Base-by-base conservation (phyloP, 1,140 invertebrate genomes). In the Drosophila chauvacae region DNA sequence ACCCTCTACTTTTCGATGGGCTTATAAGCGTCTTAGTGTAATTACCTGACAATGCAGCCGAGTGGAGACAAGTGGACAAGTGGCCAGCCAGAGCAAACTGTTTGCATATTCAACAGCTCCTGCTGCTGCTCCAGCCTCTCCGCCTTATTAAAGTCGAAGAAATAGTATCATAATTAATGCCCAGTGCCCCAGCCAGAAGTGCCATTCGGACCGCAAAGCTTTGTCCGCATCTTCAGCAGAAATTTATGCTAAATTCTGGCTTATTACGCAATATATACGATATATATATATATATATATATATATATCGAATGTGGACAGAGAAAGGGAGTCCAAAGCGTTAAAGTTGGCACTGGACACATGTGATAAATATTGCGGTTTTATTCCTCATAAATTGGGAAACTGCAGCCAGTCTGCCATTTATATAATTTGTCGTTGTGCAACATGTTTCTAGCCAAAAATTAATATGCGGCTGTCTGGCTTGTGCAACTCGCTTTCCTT, bases 101-200 rank as follows among this genome's bases (percentile, higher is more conserved):
- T 42, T 45, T 55, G 58, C 53, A 65, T 65, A 75, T 45, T 72
- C 30, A 28, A 47, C 64, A 18, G 33, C 20, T 51, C 18, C 16
- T 20, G 33, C 35, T 35, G 20, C 53, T n/a, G 18, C 35, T 44
- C 53, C 30, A 26, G 23, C n/a, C 7, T 28, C 39, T 59, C 33
- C 23, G 48, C 33, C 71, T 84, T 88, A 83, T 88, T 90, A 88
- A 84, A 84, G 84, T 75, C 69, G 57, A 68, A 71, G 85, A 81
- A 88, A 84, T 88, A 90, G 81, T 88, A 88, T 90, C 84, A 84
- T 90, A 90, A 88, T 90, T 88, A 90, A 87, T 88, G 80, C 73
- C 69, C 62, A 84, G 84, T 88, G 85, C 77, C 66, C 59, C 26
- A 37, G 48, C 37, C 39, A 61, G 77, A 83, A 76, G 64, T 76